A percentile compares a stretch with the other conserved stretches of the same genome.
Conservation (phyloP, 2,888 invertebrate species). For the Thymelicus lineola region DNA sequence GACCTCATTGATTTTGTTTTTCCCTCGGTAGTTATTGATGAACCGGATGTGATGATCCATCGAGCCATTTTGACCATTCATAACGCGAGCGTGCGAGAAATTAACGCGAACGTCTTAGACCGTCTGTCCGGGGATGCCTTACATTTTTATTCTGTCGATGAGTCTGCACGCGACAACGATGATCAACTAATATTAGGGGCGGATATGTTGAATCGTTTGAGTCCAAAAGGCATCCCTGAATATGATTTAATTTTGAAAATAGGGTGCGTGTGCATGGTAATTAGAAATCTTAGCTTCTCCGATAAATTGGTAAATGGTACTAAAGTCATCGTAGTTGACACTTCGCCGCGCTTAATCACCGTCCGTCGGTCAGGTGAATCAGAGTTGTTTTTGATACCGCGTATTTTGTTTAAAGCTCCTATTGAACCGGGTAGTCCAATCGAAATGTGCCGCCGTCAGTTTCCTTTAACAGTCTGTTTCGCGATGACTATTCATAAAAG, state of each 20-base stretch:
- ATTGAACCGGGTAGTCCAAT: too few relatives aligned
- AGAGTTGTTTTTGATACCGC: background rate
- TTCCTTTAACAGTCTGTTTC: background rate
- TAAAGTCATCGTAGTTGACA: background rate
- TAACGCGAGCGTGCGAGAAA: background rate
- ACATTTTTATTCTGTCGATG: too few relatives aligned
- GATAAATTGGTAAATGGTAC: background rate
- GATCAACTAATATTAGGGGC: background rate
- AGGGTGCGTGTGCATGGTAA: too few relatives aligned
- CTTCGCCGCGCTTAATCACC: background rate
- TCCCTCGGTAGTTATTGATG: background rate
- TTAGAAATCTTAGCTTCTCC: background rate
- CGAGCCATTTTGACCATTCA: background rate
- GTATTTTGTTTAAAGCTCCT: background rate
- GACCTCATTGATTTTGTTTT: background rate
- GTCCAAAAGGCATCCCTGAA: too few relatives aligned
- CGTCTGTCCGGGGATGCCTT: background rate
- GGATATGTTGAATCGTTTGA: too few relatives aligned
- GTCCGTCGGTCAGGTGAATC: too few relatives aligned
- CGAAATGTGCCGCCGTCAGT: background rate
- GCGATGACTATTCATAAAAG: constrained; percentile 1
- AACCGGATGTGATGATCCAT: too few relatives aligned
- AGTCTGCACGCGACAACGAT: background rate
- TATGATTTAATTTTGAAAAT: too few relatives aligned
- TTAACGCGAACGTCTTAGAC: background rate